phyloP scores from a whole-genome alignment of 1,140 invertebrate species.

The Drosophila bifasciata region DNA sequence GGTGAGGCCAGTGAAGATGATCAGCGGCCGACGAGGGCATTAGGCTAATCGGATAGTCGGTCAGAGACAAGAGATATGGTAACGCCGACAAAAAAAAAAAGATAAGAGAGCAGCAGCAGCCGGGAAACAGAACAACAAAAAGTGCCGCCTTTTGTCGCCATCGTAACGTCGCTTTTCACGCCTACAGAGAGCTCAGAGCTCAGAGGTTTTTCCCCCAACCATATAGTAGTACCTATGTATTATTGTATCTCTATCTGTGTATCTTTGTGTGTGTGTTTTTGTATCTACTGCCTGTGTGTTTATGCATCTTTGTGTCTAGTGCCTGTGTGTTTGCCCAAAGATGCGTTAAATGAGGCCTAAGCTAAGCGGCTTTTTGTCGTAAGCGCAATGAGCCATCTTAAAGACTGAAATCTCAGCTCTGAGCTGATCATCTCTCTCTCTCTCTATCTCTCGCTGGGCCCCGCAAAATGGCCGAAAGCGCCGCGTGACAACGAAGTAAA shows the following conservation, averaged over 20 bases:
- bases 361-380: slow-evolving; percentile 69
- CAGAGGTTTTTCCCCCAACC: background rate
- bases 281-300: slow-evolving; percentile 31
- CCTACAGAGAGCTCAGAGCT: slow-evolving; percentile 37
- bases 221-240: no score
- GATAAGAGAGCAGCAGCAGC: slow-evolving; percentile 25
- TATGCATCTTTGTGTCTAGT: slow-evolving; percentile 12
- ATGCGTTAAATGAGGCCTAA: slow-evolving; percentile 67
- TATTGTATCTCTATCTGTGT: slow-evolving; percentile 3
- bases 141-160: slow-evolving; percentile 63
- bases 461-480: slow-evolving; percentile 60
- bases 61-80: slow-evolving; percentile 29
- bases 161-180: slow-evolving; percentile 77
- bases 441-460: no score
- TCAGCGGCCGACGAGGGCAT: slow-evolving; percentile 53
- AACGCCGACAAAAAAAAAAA: slow-evolving; percentile 25
- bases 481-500: slow-evolving; percentile 26
- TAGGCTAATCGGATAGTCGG: slow-evolving; percentile 76
- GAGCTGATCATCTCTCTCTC: no score
- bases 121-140: slow-evolving; percentile 61
- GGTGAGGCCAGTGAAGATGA: no score
- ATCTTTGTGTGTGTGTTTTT: background rate
- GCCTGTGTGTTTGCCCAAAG: slow-evolving; percentile 55
- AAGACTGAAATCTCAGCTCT: slow-evolving; percentile 9
- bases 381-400: slow-evolving; percentile 23